These are phyloP conservation scores for Mechanitis messenoides DNA, from an alignment of 2,888 invertebrate species.

Conservation along the genomic window DNA sequence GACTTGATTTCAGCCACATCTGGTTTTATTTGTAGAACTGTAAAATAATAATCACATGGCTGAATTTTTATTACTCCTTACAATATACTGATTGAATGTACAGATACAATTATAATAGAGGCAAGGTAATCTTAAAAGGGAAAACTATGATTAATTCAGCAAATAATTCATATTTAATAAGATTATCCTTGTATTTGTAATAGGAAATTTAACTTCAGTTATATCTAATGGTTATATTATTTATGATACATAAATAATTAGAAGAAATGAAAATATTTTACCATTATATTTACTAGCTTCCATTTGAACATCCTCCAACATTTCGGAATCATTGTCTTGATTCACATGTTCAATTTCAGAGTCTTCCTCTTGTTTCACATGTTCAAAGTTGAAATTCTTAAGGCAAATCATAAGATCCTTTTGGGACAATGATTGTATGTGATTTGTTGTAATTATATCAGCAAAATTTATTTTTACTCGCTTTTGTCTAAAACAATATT, in stretches of 20 bases:
- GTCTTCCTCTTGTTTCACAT: slow-evolving; percentile 35
- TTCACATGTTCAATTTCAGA: slow-evolving; percentile 41
- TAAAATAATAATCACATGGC: slow-evolving; percentile 29
- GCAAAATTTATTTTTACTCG: slow-evolving; percentile 58
- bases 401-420: slow-evolving; percentile 58
- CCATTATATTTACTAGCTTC: slow-evolving; percentile 68
- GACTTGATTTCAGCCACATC: slow-evolving; percentile 58
- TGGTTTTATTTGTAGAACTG: slow-evolving; percentile 58
- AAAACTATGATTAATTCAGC: no score
- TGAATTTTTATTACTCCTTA: no score
- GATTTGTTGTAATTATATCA: slow-evolving; percentile 57
- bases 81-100: no score
- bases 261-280: slow-evolving; percentile 32
- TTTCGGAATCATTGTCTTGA: slow-evolving; percentile 36
- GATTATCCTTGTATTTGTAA: no score
- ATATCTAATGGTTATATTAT: no score
- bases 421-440: slow-evolving; percentile 50
- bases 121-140: no score
- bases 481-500: slow-evolving; percentile 53
- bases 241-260: neutral
- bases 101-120: no score
- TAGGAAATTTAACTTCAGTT: no score
- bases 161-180: no score
- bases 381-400: slow-evolving; percentile 51
- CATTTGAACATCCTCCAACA: slow-evolving; percentile 40